Base-by-base conservation (phyloP, 1,140 invertebrate genomes). In the Andricus grossulariae region DNA sequence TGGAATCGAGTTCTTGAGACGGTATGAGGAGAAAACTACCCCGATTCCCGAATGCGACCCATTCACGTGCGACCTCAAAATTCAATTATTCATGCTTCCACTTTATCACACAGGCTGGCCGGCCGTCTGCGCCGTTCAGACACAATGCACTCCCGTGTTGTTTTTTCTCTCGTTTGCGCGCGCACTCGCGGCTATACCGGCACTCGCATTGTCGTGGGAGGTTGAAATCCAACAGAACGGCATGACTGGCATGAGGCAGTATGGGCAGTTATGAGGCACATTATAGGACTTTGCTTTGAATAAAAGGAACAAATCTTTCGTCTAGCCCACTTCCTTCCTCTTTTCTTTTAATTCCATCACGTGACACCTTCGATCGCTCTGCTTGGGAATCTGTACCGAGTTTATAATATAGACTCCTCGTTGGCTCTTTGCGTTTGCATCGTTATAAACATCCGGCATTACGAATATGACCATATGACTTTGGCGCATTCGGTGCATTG, bases 171-270 rank as follows among this genome's bases (percentile, higher is more conserved):
- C 73, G 21, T 75, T 71, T 77, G 75, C 74, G 70, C 71, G 52
- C 78, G 73, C 77, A 75, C 76, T 76, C 78, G 51, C 76, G 72
- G 52, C 75, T 80, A 75, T 77, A 52, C 77, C 77, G 78, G 45
- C 74, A 80, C 80, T 79, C 81, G 86, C 85, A 89, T 89, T 88
- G 85, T 88, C 85, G 86, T 88, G 86, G 85, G 87, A 88, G 88
- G 86, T 83, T 88, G 84, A 89, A 87, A 88, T 88, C 85, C 83
- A 45, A 45, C 8, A 45, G 84, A 87, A 87, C 87, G 84, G 39
- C 39, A 45, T 45, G 39, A 45, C 39, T 45, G 39, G 10, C 39
- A 45, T 45, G 39, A 45, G 39, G 39, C 39, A 45, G 39, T 45
- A 45, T 11, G 39, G 39, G 39, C 39, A 45, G 39, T 45, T 45